Percentiles rank a stretch among this genome's conserved stretches.
These are phyloP conservation scores for Argyra leucocephala DNA, from an alignment of 2,888 invertebrate genomes.

Conservation along the genomic window DNA sequence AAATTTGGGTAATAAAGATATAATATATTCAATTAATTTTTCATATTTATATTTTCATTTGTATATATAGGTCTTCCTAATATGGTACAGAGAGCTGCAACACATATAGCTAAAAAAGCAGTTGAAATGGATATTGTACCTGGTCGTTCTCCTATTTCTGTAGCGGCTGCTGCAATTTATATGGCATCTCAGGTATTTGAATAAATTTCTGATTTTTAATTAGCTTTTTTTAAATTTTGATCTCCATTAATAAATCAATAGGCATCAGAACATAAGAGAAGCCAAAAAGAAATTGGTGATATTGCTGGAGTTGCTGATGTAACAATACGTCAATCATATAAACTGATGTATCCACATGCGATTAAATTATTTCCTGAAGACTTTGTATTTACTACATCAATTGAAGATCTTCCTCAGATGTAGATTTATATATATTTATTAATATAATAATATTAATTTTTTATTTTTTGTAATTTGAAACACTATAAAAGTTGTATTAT, in stretches of 20 bases:
- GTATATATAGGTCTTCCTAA: conserved; percentile 54
- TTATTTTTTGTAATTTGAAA: too few species aligned
- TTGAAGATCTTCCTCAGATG: conserved; percentile 86
- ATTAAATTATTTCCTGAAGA: conserved; percentile 88
- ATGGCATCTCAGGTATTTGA: conserved; percentile 88
- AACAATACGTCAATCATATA: conserved; percentile 94
- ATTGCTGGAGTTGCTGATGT: conserved; percentile 98
- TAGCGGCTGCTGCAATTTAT: conserved; percentile 98
- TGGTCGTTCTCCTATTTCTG: conserved; percentile 95
- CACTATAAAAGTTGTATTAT: too few species aligned
- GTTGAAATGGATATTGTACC: conserved; percentile 96
- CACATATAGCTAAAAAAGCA: conserved; percentile 91
- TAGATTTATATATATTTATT: conserved; percentile 33
- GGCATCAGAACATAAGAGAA: conserved; percentile 91
- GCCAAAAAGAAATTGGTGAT: conserved; percentile 96
- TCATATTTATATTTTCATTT: too few species aligned
- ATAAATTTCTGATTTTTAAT: background rate
- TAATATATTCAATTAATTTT: background rate
- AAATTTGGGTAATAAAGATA: conserved; percentile 58
- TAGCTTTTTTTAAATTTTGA: conserved; percentile 13
- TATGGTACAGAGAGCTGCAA: conserved; percentile 85
- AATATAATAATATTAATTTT: too few species aligned
- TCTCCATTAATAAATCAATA: conserved; percentile 34
- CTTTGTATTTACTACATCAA: conserved; percentile 89
- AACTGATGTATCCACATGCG: conserved; percentile 92